Base-by-base conservation (phyloP, 2,113 vertebrate species). In the Mormoops blainvillei region DNA sequence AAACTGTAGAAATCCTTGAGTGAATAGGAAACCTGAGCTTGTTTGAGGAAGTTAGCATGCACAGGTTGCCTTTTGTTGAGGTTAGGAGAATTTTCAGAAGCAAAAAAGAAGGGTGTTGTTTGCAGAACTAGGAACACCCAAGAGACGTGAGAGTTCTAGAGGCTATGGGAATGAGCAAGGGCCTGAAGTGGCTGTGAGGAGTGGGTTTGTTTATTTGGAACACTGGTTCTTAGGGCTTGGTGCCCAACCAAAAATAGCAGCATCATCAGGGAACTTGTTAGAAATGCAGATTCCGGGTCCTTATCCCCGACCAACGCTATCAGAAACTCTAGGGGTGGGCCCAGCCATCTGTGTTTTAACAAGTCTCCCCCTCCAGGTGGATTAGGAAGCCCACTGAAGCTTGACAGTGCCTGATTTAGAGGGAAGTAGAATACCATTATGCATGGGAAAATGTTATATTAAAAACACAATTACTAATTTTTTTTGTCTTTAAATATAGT, bases 401-500 rank as follows among this genome's bases (percentile, higher is more conserved):
- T 24, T 56, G 58, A 80, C 24, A 36, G 4, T 18, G 31, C 19
- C 33, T 58, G 56, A 70, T 56, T 56, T 71, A n/a, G 58, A 83
- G 41, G 41, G 31, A 89, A 52, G 26, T 38, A n/a, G 20, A 85
- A 45, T 7, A 13, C n/a, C 5, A 14, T 13, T 61, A 13, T 16
- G 15, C 70, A 9, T 13, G 19, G 16, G 63, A 70, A 54, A 41
- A 67, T 83, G 26, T 54, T 68, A 54, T 41, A 7, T 83, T 94
- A 52, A 78, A 78, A 93, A 58, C 11, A 58, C 22, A 81, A 65
- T 81, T 54, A 65, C 45, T 54, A 36, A 48, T 5, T 9, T 41
- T 87, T 36, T 89, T 78, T n/a, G n/a, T n/a, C 43, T 67, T 71
- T 87, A 65, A 76, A 70, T 36, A 70, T n/a, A 68, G 19, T 70